Percentiles rank a stretch among this genome's conserved stretches.
Evolutionary conservation across 2,113 vertebrate species (phyloP).

Genomic region (Antidorcas marsupialis): DNA sequence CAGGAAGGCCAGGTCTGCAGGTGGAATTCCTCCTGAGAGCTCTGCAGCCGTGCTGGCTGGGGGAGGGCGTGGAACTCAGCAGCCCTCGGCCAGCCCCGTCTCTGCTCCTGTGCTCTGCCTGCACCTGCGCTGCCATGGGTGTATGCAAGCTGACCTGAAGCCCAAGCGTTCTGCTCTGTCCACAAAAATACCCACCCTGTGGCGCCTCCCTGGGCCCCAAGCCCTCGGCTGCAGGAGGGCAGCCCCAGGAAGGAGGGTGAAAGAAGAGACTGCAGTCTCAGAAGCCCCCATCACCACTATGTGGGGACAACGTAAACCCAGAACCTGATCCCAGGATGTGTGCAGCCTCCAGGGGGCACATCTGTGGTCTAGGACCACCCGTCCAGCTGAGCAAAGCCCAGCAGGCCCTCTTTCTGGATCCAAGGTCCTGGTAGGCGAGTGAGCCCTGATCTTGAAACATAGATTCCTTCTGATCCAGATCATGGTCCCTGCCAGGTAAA

Average conservation of each 20-base stretch:
- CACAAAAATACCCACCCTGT: not conserved
- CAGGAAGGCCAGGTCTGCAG: too few species aligned
- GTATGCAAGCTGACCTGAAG: too few species aligned
- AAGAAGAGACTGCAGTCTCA: not conserved
- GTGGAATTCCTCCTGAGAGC: too few species aligned
- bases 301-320: not conserved
- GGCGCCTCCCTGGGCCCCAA: not conserved
- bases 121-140: too few species aligned
- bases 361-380: fast-evolving
- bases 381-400: not conserved
- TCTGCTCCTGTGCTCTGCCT: too few species aligned
- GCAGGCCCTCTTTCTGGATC: not conserved
- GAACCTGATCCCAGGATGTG: not conserved
- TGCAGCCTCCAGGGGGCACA: too few species aligned
- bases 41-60: too few species aligned
- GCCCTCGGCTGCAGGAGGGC: not conserved
- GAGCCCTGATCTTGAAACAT: not conserved
- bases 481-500: not conserved
- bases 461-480: not conserved
- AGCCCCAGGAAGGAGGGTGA: not conserved
- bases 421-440: not conserved
- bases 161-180: not conserved
- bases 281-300: not conserved
- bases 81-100: too few species aligned
- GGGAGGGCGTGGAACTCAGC: too few species aligned